Evolutionary conservation across 1,140 invertebrate species (phyloP), one percentile per base, ranked within the genome.

Genomic region (Psix sp.): DNA sequence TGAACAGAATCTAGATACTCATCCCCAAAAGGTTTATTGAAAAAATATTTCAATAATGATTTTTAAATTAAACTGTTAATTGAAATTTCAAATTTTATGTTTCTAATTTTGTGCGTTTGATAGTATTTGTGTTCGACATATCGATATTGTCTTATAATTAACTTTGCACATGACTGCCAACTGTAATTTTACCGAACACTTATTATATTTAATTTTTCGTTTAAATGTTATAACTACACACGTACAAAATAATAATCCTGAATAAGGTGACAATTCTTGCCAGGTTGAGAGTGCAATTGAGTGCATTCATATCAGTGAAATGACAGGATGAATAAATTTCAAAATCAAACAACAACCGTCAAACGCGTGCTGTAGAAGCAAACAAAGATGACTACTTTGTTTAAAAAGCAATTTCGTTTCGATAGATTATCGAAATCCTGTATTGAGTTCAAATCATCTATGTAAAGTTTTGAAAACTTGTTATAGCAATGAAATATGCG

Each of bases 181-280:
- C n/a, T n/a, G n/a, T n/a, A n/a, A n/a, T n/a, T n/a, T n/a, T n/a
- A n/a, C n/a, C n/a, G n/a, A n/a, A n/a, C n/a, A n/a, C n/a, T n/a
- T n/a, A n/a, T n/a, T n/a, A n/a, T n/a, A n/a, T n/a, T n/a, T n/a
- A n/a, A n/a, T n/a, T n/a, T n/a, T n/a, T n/a, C n/a, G n/a, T 24
- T 24, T 7, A 24, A 24, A 9, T 60, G 26, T 62, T 38, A 36
- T 15, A 57, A 38, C 42, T 17, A 65, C 38, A 65, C 33, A 72
- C 52, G 51, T 18, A 5, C 18, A 21, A 20, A 63, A 54, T 48
- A 56, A 49, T 57, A 21, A 29, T 74, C 75, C 76, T 79, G 76
- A 76, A 54, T 79, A 80, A 82, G 71, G 70, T 79, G 66, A 29
- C 66, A 59, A 71, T 77, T 66, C 62, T 81, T 82, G 79, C 79